Percentiles rank a stretch among this genome's conserved stretches.
These are phyloP conservation scores for Protobothrops mucrosquamatus DNA, from an alignment of 2,113 vertebrate species.

Conservation along the genomic window DNA sequence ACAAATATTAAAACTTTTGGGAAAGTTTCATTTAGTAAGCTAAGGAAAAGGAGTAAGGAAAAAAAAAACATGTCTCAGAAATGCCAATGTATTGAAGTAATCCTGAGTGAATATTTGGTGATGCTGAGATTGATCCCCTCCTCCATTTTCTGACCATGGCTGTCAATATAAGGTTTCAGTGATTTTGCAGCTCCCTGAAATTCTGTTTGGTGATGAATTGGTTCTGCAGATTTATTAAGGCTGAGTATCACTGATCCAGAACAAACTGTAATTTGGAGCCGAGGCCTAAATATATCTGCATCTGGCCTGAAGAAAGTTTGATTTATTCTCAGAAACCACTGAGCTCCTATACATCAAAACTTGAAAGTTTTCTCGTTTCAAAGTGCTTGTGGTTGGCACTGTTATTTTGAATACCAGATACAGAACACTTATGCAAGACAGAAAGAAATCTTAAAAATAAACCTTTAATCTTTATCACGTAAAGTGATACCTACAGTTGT, in stretches of 20 bases:
- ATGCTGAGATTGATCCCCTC: neutral
- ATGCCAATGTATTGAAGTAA: neutral
- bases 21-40: neutral
- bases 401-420: constrained; percentile 31
- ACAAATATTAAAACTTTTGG: neutral
- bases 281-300: constrained; percentile 22
- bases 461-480: constrained; percentile 68
- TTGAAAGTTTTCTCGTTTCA: constrained; percentile 34
- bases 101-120: constrained; percentile 16
- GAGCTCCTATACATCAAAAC: neutral
- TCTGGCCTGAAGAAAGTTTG: constrained; percentile 21
- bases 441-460: constrained; percentile 54
- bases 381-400: constrained; percentile 42
- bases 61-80: neutral
- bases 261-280: constrained; percentile 29
- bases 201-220: constrained; percentile 38
- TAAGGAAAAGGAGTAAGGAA: neutral
- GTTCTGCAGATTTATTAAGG: constrained; percentile 21
- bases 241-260: constrained; percentile 35
- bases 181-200: constrained; percentile 33
- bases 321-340: constrained; percentile 19
- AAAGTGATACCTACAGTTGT: constrained; percentile 71
- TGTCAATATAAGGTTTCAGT: constrained; percentile 16
- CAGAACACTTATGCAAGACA: constrained; percentile 27
- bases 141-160: constrained; percentile 5